Base-by-base conservation (phyloP, 1,140 invertebrate genomes). In the Dinoponera quadriceps region DNA sequence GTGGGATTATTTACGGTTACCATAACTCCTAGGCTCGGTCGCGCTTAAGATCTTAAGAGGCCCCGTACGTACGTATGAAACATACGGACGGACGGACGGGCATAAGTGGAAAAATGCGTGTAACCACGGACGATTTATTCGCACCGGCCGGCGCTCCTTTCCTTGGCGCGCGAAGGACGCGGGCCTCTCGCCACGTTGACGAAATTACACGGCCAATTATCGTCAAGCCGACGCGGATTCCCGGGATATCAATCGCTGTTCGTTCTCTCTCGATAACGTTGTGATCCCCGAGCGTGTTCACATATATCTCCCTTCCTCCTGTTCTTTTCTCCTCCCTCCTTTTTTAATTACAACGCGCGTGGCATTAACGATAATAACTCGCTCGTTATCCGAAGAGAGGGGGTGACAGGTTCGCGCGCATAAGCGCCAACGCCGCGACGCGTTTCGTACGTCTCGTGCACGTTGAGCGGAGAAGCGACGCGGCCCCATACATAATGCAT, bases 1-100 rank as follows among this genome's bases (percentile, higher is more conserved):
- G 85, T 91, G 74, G 81, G 80, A 91, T 93, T 92, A 93, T 92
- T 93, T 92, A 93, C 92, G 92, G 90, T 92, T 89, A 92, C 90
- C 91, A 92, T 93, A 92, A 92, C 90, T 93, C 85, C 85, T 81
- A 68, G 86, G 88, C 71, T 83, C 85, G 85, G 87, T 91, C 82
- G 90, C 91, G 83, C 86, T 91, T 90, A 89, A 89, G 89, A 85
- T 89, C 83, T 85, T 83, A 83, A 88, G 91, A 89, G 83, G 80
- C 80, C 65, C 78, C 66, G 82, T 65, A 33, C 55, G 38, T 44
- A 44, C 5, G 38, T 44, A 44, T 11, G 38, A 9, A 5, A 55
- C 59, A 49, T 33, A 73, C 22, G 27, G 14, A 60, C 27, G 68
- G 22, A 63, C 38, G 33, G 48, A 29, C 25, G 27, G 54, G 25